Evolutionary conservation across 2,113 vertebrate genomes (phyloP).

Genomic region (Epinephelus cyanopodus): DNA sequence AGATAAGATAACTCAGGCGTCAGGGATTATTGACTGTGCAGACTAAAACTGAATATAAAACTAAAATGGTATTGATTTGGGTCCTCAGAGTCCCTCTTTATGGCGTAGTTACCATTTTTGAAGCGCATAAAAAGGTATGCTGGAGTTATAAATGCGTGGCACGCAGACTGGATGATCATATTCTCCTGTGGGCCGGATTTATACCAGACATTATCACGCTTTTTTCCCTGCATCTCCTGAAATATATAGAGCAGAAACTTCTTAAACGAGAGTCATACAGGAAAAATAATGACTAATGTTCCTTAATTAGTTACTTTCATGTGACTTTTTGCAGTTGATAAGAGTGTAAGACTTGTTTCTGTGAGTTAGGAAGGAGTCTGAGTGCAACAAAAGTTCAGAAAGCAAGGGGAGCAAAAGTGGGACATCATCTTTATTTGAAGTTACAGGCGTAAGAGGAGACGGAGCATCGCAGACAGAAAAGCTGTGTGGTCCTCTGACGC

Average conservation of each 20-base stretch:
- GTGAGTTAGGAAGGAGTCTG: neutral
- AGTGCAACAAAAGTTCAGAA: slow-evolving; percentile 4
- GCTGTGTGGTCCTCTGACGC: slow-evolving; percentile 43
- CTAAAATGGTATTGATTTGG: slow-evolving; percentile 60
- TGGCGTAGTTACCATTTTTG: slow-evolving; percentile 48
- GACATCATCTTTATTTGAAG: slow-evolving; percentile 18
- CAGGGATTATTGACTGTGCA: slow-evolving; percentile 47
- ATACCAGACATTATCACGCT: slow-evolving; percentile 17
- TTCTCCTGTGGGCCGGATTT: slow-evolving; percentile 17
- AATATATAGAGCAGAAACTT: neutral
- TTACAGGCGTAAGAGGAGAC: neutral
- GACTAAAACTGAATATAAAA: slow-evolving; percentile 62
- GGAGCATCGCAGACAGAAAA: neutral
- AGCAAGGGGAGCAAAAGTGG: neutral
- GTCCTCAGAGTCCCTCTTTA: slow-evolving; percentile 44
- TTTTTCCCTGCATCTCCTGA: neutral
- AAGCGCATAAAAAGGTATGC: slow-evolving; percentile 43
- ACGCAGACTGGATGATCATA: neutral
- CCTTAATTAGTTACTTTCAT: neutral
- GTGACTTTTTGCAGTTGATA: neutral
- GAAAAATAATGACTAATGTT: neutral
- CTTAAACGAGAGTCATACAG: neutral
- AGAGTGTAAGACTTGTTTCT: slow-evolving; percentile 1
- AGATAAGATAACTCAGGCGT: slow-evolving; percentile 61
- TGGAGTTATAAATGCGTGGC: slow-evolving; percentile 38